Conservation (phyloP, 2,113 vertebrate species). For the Syngnathus scovelli region DNA sequence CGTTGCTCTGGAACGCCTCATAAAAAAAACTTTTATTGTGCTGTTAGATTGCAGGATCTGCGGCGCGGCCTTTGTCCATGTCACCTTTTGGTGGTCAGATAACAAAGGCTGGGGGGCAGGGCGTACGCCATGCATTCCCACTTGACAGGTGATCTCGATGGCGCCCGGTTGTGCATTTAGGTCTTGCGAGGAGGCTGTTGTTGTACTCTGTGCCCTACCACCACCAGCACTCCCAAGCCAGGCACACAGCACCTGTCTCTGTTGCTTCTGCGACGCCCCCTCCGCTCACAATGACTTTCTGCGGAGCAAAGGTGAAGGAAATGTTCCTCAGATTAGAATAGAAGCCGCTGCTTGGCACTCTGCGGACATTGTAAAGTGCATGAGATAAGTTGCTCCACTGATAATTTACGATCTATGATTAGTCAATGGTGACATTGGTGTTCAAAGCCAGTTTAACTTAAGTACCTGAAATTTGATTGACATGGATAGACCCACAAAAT, state of each 20-base stretch:
- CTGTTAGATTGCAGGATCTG: background rate
- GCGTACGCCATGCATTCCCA: constrained; percentile 23
- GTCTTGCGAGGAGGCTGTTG: constrained; percentile 9
- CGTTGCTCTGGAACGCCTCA: constrained; percentile 10
- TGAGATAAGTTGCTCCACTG: background rate
- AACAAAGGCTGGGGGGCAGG: constrained; percentile 1
- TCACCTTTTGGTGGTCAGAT: constrained; percentile 23
- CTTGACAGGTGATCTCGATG: constrained; percentile 41
- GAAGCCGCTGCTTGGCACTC: background rate
- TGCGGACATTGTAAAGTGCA: background rate
- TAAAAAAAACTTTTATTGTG: background rate
- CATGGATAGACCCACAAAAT: background rate
- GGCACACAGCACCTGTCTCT: constrained; percentile 53
- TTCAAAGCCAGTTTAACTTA: background rate
- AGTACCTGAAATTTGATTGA: background rate
- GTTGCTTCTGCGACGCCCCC: constrained; percentile 6
- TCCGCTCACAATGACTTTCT: constrained; percentile 34
- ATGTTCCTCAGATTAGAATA: background rate
- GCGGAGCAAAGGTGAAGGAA: constrained; percentile 3
- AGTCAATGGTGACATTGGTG: background rate
- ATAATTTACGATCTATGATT: background rate
- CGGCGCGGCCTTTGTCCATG: constrained; percentile 15
- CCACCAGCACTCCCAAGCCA: background rate
- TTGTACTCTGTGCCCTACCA: constrained; percentile 13
- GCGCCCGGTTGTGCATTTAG: constrained; percentile 55